Conservation (phyloP, 2,888 invertebrate genomes). For the Archaeoteleia sp. region DNA sequence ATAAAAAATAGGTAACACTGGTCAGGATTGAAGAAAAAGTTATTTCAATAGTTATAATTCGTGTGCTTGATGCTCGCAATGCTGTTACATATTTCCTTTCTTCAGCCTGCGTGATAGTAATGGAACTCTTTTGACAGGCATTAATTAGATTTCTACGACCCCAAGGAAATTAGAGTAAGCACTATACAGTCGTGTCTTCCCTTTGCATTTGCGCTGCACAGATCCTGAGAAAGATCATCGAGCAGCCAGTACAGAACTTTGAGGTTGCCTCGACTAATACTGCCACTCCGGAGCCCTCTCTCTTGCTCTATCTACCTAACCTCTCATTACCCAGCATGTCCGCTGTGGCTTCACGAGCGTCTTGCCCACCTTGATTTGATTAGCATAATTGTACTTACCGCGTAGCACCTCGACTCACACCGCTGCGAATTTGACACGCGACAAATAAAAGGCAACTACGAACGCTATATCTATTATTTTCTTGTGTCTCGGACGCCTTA, state of each 20-base stretch:
- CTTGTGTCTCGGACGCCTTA: conserved; percentile 1
- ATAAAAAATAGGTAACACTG: not conserved
- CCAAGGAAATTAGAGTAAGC: conserved; percentile 52
- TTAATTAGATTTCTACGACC: conserved; percentile 59
- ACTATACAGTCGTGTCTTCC: conserved; percentile 43
- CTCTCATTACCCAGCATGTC: conserved; percentile 67
- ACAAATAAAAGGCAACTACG: conserved; percentile 13
- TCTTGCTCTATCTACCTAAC: conserved; percentile 59
- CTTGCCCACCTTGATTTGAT: conserved; percentile 71
- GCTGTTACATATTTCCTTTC: conserved; percentile 30
- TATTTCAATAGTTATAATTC: conserved; percentile 14
- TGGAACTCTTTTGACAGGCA: conserved; percentile 48
- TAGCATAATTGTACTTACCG: conserved; percentile 71
- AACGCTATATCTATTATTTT: conserved; percentile 3
- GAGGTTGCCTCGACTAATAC: conserved; percentile 69
- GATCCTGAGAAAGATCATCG: conserved; percentile 53
- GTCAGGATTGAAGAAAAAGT: conserved; percentile 1
- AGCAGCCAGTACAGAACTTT: conserved; percentile 59
- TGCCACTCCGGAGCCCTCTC: conserved; percentile 60
- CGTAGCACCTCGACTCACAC: conserved; percentile 25
- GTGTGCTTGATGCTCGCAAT: conserved; percentile 11
- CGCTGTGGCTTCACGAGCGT: conserved; percentile 59
- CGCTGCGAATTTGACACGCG: conserved; percentile 33
- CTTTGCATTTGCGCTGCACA: conserved; percentile 49
- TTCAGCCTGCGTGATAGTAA: conserved; percentile 26